Evolutionary conservation across 2,797 vertebrate genomes (phyloP), one percentile per base, ranked within the genome.

Genomic region (Karalla daura): DNA sequence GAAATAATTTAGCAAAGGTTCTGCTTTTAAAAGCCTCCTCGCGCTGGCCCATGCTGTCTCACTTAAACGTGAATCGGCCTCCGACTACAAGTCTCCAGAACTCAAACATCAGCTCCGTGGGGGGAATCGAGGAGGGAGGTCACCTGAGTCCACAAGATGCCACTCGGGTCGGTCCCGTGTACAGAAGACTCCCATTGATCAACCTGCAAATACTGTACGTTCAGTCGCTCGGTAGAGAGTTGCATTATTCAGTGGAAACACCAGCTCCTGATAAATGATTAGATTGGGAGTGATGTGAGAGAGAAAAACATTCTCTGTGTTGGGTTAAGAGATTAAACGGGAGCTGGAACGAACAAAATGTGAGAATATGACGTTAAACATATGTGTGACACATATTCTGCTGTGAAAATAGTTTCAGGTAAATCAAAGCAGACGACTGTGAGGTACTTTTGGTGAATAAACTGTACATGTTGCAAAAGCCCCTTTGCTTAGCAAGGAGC

Each of bases 1-100:
- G 87, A 81, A 92, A 92, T 92, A 73, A 92, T 92, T 93, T 43
- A 93, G 71, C 59, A 70, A 86, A 91, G 86, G 74, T 88, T 75
- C 75, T 83, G 75, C 80, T 81, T 84, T 88, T 90, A 80, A 91
- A 91, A 88, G 85, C 83, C 71, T 84, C 66, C 15, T 53, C 28
- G 35, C 51, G 63, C 4, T 8, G 30, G n/a, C n/a, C 44, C 60
- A 35, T 17, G 65, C 84, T 74, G 78, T 74, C 64, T 76, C 13
- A 13, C 63, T 84, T 67, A 60, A 74, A 82, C 78, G 62, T 50
- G 56, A 47, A 74, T 52, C 40, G 33, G 52, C 52, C 36, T 83
- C 37, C 41, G 68, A 78, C 25, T n/a, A 61, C 63, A 33, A 8
- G 53, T n/a, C 59, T 63, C 58, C 23, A 36, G n/a, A 56, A 81